Evolutionary conservation across 2,113 vertebrate species (phyloP), one percentile per base, ranked within the genome.

Genomic region (Cololabis saira): DNA sequence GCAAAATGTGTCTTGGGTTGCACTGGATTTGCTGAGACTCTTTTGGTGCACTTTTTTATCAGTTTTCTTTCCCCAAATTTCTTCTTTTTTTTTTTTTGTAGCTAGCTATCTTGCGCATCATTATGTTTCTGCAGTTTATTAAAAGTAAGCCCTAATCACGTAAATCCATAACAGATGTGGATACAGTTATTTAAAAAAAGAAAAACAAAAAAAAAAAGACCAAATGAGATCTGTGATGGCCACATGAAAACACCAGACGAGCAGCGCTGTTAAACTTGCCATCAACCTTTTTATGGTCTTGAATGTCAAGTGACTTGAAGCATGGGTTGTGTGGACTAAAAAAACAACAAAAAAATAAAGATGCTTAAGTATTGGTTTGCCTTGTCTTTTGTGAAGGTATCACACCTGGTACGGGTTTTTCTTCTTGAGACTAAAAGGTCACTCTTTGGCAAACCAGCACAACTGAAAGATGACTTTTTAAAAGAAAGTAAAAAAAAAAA

Each of bases 1-100:
- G 83, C 86, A 85, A 80, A 88, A 85, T 71, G 67, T 78, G 86
- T 90, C 80, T 91, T 91, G 85, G 87, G 87, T 92, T 92, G 91
- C 90, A 92, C 92, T 91, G 90, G 91, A 92, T 92, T 92, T 87
- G 89, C 88, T 91, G 89, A 89, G 80, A 91, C 82, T 27, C 24
- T 83, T 85, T 89, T 42, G 85, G 71, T 73, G 82, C 22, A 47
- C 67, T 76, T 74, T 48, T 64, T 57, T 71, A 83, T 89, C 76
- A 69, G 54, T 86, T 85, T 62, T 84, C 54, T 87, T 88, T 84
- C 77, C 78, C 51, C 54, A 57, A 52, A 43, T n/a, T 22, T 33
- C 61, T 22, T 33, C 61, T 47, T 55, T 61, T 40, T 40, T 42
- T 76, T 68, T 80, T 86, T 59, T 84, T 86, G 50, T 81, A 78